A percentile compares a stretch with the other conserved stretches of the same genome.
Evolutionary conservation across 2,113 vertebrate species (phyloP).

Genomic region (Rhabdomys dilectus): DNA sequence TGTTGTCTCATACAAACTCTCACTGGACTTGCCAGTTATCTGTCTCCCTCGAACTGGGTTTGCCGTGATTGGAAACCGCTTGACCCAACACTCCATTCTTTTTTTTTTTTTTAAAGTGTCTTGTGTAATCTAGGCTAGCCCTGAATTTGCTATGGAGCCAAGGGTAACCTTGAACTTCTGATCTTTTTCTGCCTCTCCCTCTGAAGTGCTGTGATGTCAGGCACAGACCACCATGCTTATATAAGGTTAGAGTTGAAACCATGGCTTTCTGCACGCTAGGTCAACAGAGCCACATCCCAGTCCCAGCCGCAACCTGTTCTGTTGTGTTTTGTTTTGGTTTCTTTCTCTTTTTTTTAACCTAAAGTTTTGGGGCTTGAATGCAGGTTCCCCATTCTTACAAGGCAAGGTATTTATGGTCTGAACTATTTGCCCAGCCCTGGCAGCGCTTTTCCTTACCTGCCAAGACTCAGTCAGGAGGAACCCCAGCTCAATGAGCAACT

Average conservation of each 20-base stretch:
- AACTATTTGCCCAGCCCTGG: neutral
- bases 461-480: neutral
- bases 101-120: neutral
- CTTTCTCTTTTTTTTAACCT: neutral
- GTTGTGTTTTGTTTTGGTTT: too few species aligned
- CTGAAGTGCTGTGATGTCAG: too few species aligned
- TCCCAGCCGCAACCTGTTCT: neutral
- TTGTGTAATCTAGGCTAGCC: neutral
- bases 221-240: neutral
- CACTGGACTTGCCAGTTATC: neutral
- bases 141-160: neutral
- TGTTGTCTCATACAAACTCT: too few species aligned
- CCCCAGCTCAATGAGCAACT: neutral
- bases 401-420: neutral
- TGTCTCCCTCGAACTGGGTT: neutral
- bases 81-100: fast-evolving
- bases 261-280: neutral
- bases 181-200: too few species aligned
- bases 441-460: neutral
- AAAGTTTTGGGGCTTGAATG: neutral
- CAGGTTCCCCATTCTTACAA: neutral
- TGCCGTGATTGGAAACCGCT: too few species aligned
- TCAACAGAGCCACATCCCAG: neutral
- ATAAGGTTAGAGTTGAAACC: neutral
- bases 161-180: neutral